Evolutionary conservation across 2,888 invertebrate genomes (phyloP).

Genomic region (Epiblema foenella): DNA sequence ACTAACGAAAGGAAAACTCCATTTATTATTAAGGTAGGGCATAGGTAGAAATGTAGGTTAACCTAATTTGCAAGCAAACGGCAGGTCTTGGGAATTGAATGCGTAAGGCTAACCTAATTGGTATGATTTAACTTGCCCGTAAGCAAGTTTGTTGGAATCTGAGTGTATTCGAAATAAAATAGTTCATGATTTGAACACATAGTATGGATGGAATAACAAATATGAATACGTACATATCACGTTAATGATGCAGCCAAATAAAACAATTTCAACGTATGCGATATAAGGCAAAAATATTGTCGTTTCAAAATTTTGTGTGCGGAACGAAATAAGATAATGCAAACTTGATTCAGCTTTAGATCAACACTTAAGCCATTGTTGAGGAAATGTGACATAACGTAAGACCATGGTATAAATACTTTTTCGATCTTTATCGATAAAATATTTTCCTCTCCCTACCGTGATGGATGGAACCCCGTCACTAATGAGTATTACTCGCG

Average conservation of each 20-base stretch:
- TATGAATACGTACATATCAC: too few species aligned
- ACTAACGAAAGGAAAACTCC: slow-evolving; percentile 63
- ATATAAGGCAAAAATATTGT: too few species aligned
- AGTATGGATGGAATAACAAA: not conserved
- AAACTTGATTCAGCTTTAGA: not conserved
- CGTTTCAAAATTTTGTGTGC: not conserved
- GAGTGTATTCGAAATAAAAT: not conserved
- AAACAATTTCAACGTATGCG: too few species aligned
- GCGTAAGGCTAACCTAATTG: slow-evolving; percentile 22
- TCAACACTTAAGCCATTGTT: not conserved
- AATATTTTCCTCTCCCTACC: slow-evolving; percentile 22
- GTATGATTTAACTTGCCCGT: slow-evolving; percentile 1
- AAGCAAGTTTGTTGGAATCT: not conserved
- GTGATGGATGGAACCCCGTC: slow-evolving; percentile 41
- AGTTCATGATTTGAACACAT: not conserved
- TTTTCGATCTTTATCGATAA: slow-evolving; percentile 17
- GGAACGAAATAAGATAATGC: not conserved
- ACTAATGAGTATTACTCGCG: slow-evolving; percentile 44
- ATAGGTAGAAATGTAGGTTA: slow-evolving; percentile 36
- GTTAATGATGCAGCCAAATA: not conserved
- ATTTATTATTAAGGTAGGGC: slow-evolving; percentile 47
- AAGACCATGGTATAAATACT: too few species aligned
- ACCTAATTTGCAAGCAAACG: slow-evolving; percentile 34
- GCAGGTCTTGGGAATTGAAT: slow-evolving; percentile 15
- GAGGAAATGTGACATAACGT: too few species aligned